Evolutionary conservation across 2,113 vertebrate genomes (phyloP).

Genomic region (Junco hyemalis): DNA sequence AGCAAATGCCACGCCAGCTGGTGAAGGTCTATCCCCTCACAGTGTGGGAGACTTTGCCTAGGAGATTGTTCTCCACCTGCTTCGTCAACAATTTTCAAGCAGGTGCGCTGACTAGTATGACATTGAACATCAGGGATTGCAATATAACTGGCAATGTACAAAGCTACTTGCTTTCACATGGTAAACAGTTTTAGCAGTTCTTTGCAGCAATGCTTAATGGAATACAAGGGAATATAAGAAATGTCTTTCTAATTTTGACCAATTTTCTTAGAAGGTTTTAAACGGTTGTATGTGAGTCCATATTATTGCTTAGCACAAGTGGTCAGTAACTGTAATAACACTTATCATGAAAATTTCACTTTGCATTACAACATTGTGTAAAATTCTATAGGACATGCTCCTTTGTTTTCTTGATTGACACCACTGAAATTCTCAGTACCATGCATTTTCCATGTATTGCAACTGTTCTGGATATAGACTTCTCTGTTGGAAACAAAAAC

Average conservation of each 20-base stretch:
- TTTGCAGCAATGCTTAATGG: background rate
- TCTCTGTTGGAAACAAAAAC: background rate
- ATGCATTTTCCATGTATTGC: background rate
- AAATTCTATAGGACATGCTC: background rate
- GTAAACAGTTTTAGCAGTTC: background rate
- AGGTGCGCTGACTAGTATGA: background rate
- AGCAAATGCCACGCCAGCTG: background rate
- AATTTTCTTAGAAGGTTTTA: background rate
- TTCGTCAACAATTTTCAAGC: background rate
- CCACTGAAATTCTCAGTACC: background rate
- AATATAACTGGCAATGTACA: background rate
- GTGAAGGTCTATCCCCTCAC: background rate
- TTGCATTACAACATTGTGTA: background rate
- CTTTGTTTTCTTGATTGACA: slow-evolving; percentile 1
- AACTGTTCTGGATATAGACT: background rate
- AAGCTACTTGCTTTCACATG: background rate
- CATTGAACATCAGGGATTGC: background rate
- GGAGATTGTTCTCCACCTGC: background rate
- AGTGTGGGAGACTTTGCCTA: background rate
- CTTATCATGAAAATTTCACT: background rate
- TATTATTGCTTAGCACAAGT: background rate
- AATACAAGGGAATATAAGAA: background rate
- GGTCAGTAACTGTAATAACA: background rate
- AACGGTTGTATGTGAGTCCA: background rate
- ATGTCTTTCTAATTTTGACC: slow-evolving; percentile 4